Evolutionary conservation across 2,888 invertebrate genomes (phyloP).

Genomic region (Melipona bicolor): DNA sequence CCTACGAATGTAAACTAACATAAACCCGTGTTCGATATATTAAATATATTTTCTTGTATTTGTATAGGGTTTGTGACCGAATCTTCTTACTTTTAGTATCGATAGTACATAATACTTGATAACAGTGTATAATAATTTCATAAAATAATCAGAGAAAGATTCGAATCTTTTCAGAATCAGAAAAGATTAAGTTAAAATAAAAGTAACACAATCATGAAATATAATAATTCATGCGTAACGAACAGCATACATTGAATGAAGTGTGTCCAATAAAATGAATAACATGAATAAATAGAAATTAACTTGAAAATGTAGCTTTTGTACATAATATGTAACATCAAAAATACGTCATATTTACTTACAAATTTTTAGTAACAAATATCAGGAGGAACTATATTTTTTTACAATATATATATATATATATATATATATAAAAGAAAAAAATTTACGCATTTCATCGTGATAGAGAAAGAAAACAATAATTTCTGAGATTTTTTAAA

Average conservation of each 20-base stretch:
- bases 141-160: too few relatives aligned
- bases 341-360: not conserved
- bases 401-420: not conserved
- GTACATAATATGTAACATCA: not conserved
- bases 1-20: not conserved
- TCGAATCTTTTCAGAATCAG: too few relatives aligned
- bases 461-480: not conserved
- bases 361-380: not conserved
- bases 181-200: not conserved
- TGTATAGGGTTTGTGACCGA: conserved; percentile 37
- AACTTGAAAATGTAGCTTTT: not conserved
- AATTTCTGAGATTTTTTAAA: not conserved
- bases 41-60: not conserved
- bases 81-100: conserved; percentile 7
- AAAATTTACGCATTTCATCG: not conserved
- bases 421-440: not conserved
- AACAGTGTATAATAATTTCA: too few relatives aligned
- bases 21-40: not conserved
- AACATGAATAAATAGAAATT: not conserved
- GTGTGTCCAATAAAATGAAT: too few relatives aligned
- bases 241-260: too few relatives aligned
- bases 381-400: not conserved
- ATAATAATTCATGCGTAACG: not conserved
- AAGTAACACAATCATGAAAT: too few relatives aligned
- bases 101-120: too few relatives aligned